Evolutionary conservation across 2,888 invertebrate species (phyloP).

Genomic region (Apotomis capreana): DNA sequence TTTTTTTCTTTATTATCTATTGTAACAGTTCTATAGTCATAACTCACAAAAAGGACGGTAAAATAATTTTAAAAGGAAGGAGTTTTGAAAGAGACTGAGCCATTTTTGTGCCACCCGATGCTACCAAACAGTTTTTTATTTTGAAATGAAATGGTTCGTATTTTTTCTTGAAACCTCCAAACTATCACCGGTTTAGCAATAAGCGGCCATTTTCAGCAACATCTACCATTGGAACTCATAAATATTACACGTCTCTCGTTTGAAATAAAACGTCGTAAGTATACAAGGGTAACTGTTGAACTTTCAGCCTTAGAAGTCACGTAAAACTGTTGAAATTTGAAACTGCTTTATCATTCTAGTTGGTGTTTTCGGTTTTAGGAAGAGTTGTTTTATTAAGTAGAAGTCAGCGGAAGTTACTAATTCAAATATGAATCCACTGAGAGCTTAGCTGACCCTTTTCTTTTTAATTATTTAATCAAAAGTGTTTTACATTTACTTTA

Average conservation of each 20-base stretch:
- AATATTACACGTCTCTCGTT: neutral
- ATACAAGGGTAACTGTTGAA: neutral
- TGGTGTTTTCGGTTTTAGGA: neutral
- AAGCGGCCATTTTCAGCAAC: neutral
- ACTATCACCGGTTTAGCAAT: neutral
- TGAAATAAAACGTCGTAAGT: neutral
- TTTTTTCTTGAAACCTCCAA: too few species aligned
- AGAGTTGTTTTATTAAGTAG: neutral
- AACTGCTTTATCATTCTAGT: neutral
- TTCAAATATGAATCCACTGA: conserved; percentile 1
- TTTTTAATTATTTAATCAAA: conserved; percentile 18
- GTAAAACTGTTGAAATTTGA: neutral
- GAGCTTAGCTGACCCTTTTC: conserved; percentile 4
- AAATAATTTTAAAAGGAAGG: too few species aligned
- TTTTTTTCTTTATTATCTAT: too few species aligned
- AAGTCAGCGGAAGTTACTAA: neutral
- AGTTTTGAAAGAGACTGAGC: too few species aligned
- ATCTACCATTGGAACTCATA: neutral
- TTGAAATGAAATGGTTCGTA: too few species aligned
- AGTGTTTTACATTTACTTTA: conserved; percentile 19
- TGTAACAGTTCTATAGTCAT: too few species aligned
- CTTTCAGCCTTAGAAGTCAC: neutral
- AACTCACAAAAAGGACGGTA: too few species aligned
- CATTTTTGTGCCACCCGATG: too few species aligned
- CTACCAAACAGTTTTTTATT: too few species aligned